Conservation (phyloP, 2,113 vertebrate genomes). For the Hemicordylus capensis region DNA sequence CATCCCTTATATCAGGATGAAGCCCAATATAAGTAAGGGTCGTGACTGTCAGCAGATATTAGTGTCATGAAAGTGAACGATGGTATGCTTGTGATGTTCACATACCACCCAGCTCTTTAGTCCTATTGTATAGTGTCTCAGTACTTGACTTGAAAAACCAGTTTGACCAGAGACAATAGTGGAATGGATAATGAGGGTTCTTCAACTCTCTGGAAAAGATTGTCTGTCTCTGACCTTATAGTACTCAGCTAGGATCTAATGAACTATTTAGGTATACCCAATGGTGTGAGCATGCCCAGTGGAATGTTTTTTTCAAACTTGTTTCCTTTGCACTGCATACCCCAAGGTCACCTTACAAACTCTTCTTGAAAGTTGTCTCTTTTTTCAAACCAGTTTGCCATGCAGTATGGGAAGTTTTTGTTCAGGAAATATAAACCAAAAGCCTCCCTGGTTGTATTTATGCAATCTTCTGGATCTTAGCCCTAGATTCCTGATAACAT, state of each 20-base stretch:
- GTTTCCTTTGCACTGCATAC: background rate
- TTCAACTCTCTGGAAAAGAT: background rate
- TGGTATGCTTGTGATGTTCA: too few relatives aligned
- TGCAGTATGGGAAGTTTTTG: background rate
- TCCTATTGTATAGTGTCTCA: background rate
- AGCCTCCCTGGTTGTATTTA: background rate
- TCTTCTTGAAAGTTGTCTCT: background rate
- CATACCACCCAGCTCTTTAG: background rate
- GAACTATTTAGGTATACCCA: background rate
- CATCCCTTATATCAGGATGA: too few relatives aligned
- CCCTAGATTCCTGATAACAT: background rate
- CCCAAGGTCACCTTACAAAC: background rate
- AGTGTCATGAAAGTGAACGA: background rate
- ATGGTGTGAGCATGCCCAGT: background rate
- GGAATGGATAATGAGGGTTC: background rate
- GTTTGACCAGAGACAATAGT: background rate
- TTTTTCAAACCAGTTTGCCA: background rate
- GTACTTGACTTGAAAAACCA: background rate
- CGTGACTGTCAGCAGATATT: too few relatives aligned
- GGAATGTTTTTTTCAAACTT: background rate
- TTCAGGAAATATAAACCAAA: background rate
- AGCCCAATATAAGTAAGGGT: too few relatives aligned
- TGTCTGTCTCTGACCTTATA: background rate
- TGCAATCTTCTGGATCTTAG: background rate
- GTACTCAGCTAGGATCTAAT: background rate